Percentiles rank a stretch among this genome's conserved stretches.
phyloP scores from a whole-genome alignment of 2,113 vertebrate species.

The Climacteris rufus region DNA sequence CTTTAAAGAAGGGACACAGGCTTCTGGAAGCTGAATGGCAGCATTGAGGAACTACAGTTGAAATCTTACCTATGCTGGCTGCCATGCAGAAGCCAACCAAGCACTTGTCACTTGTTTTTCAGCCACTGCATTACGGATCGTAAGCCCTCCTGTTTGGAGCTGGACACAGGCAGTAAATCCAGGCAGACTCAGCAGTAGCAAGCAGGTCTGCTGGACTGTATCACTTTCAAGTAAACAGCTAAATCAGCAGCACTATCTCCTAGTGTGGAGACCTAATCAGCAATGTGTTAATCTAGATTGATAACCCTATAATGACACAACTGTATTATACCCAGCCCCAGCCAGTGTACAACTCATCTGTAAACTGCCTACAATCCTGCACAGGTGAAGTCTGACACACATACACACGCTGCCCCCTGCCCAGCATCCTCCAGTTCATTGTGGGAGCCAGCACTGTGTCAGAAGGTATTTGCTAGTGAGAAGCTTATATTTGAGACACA shows the following conservation, averaged over 20 bases:
- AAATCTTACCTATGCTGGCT: background rate
- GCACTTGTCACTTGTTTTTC: background rate
- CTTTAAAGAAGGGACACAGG: background rate
- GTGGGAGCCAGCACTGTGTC: background rate
- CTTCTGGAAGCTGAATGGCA: background rate
- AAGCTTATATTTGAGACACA: background rate
- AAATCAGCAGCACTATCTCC: background rate
- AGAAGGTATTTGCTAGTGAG: background rate
- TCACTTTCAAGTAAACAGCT: background rate
- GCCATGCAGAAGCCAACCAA: background rate
- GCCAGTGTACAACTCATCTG: background rate
- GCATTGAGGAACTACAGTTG: background rate
- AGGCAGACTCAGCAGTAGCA: background rate
- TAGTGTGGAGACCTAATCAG: background rate
- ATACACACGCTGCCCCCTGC: background rate
- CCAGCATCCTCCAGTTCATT: background rate
- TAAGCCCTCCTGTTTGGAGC: background rate
- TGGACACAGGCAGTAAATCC: background rate
- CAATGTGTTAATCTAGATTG: background rate
- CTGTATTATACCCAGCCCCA: background rate
- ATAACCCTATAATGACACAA: background rate
- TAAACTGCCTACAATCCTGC: background rate
- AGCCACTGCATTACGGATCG: rapidly evolving
- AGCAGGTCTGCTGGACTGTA: background rate
- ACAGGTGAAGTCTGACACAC: background rate